Evolutionary conservation across 92 coral and sea anemone species (phyloP), one percentile per base, ranked within the genome.

Genomic region (Diadumene lineata): DNA sequence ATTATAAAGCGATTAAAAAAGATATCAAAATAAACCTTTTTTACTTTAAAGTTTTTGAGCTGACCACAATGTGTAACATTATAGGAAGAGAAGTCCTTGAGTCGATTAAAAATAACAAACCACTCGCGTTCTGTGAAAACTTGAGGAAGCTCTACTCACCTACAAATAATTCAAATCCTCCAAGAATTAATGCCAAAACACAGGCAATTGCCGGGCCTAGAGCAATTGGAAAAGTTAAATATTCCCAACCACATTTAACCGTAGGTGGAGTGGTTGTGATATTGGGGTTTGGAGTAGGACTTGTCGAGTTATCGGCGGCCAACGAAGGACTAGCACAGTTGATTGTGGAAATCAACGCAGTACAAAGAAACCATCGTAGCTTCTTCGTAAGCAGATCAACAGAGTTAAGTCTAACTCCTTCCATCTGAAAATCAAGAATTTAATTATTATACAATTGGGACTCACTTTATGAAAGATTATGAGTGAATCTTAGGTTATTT

Each of bases 121-220:
- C 33, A 68, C 9, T 46, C 29, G 43, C 26, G 67, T 26, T 34
- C 10, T 31, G 19, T 26, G 10, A 8, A 3, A 29, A 38, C n/a
- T n/a, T n/a, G n/a, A n/a, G n/a, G n/a, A n/a, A n/a, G n/a, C 13
- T 43, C 31, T 26, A 55, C 96, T 90, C 69, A 91, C 97, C 97
- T 43, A 91, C 80, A 71, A 91, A 66, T 26, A 91, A 24, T 56
- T 84, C 84, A 64, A 91, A 84, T 57, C 90, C 97, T 3, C 97
- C 97, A 66, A 91, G 80, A 4, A 88, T 28, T n/a, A 91, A 58
- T 23, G 90, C 84, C 25, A 91, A 30, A 38, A 82, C 70, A 66
- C 90, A 84, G 50, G 92, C 97, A 30, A 91, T 88, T 29, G 80
- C 97, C 27, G 97, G 92, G 44, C 97, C 97, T 73, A 77, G 78